Evolutionary conservation across 2,113 vertebrate species (phyloP).

Genomic region (Cryptomyrus ogoouensis): DNA sequence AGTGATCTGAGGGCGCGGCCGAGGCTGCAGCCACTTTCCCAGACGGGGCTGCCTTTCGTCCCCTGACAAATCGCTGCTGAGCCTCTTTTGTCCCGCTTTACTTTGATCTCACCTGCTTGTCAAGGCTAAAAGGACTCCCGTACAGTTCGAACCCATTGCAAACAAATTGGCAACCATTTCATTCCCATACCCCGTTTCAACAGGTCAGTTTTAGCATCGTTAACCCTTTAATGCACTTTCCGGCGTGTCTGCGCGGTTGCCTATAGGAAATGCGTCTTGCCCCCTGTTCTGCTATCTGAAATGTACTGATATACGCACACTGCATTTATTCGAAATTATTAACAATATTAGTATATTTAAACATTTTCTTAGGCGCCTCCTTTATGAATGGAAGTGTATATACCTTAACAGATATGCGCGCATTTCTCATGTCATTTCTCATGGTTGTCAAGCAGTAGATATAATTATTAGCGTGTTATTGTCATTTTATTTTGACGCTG

Average conservation of each 20-base stretch:
- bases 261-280: neutral
- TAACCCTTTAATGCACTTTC: constrained; percentile 50
- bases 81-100: constrained; percentile 74
- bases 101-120: constrained; percentile 98
- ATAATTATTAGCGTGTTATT: neutral
- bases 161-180: constrained; percentile 85
- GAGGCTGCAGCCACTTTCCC: constrained; percentile 71
- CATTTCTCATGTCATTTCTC: neutral
- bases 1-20: constrained; percentile 80
- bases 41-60: constrained; percentile 81
- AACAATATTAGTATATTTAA: neutral
- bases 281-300: neutral
- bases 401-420: neutral
- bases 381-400: neutral
- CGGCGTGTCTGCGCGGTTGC: neutral
- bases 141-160: constrained; percentile 82
- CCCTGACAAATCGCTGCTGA: constrained; percentile 91
- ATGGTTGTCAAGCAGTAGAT: neutral
- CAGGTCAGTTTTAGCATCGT: constrained; percentile 48
- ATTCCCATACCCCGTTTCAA: constrained; percentile 60
- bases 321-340: neutral
- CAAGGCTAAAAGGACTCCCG: constrained; percentile 75
- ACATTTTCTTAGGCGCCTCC: neutral
- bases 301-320: neutral
- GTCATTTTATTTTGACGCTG: neutral